Evolutionary conservation across 1,140 invertebrate genomes (phyloP).

Genomic region (Medauroidea extradentata): DNA sequence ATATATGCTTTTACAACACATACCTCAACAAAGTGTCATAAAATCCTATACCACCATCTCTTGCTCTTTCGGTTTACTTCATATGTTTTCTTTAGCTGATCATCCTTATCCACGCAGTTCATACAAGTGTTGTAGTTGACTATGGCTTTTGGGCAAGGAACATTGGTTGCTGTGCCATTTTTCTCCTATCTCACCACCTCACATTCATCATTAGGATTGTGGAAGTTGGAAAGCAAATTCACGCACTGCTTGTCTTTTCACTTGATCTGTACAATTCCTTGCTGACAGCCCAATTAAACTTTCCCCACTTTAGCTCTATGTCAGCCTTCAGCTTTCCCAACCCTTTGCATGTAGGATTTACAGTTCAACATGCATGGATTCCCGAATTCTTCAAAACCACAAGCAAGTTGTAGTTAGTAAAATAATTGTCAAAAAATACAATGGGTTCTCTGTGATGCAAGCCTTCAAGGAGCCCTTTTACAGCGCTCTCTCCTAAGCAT

Average conservation of each 20-base stretch:
- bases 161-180: slow-evolving; percentile 21
- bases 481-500: slow-evolving; percentile 23
- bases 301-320: slow-evolving; percentile 21
- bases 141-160: slow-evolving; percentile 22
- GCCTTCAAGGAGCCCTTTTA: too few relatives aligned
- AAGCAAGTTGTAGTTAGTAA: slow-evolving; percentile 19
- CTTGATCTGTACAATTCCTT: slow-evolving; percentile 19
- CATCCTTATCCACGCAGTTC: slow-evolving; percentile 27
- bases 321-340: slow-evolving; percentile 20
- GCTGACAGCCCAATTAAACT: slow-evolving; percentile 21
- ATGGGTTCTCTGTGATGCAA: too few relatives aligned
- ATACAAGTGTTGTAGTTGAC: slow-evolving; percentile 29
- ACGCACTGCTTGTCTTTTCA: slow-evolving; percentile 32
- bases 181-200: slow-evolving; percentile 24
- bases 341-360: slow-evolving; percentile 21
- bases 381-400: slow-evolving; percentile 14
- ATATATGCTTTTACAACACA: slow-evolving; percentile 27
- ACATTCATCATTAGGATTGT: slow-evolving; percentile 21
- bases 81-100: slow-evolving; percentile 24
- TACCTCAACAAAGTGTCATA: slow-evolving; percentile 30
- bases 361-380: slow-evolving; percentile 26
- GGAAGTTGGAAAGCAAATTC: slow-evolving; percentile 29
- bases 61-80: slow-evolving; percentile 24
- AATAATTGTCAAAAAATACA: slow-evolving; percentile 27
- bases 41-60: slow-evolving; percentile 28